Conservation (phyloP, 2,797 vertebrate genomes). For the Xenopus petersii region DNA sequence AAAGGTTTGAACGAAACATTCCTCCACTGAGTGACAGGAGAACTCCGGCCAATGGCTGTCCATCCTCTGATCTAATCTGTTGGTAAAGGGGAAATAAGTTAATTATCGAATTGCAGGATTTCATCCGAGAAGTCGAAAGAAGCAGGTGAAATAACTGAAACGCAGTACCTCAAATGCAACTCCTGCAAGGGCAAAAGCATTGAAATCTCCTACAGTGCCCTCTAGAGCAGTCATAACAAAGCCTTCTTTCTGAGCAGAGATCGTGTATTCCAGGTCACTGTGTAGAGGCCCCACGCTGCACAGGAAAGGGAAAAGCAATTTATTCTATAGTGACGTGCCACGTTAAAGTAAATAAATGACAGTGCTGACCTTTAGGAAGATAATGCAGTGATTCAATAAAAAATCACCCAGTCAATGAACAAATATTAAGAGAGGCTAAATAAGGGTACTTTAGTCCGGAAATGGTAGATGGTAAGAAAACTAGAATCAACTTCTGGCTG, state of each 20-base stretch:
- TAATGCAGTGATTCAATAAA: too few relatives aligned
- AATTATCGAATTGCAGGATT: too few relatives aligned
- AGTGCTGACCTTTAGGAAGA: not conserved
- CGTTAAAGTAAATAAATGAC: not conserved
- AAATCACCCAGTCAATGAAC: too few relatives aligned
- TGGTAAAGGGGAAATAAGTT: not conserved
- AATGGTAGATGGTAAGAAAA: too few relatives aligned
- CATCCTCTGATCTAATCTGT: constrained; percentile 89
- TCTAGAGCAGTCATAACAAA: constrained; percentile 88
- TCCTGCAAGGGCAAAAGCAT: constrained; percentile 93
- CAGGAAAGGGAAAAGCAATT: constrained; percentile 7
- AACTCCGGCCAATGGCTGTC: constrained; percentile 88
- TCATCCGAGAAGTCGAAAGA: too few relatives aligned
- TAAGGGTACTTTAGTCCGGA: too few relatives aligned
- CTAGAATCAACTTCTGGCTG: too few relatives aligned
- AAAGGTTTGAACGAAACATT: constrained; percentile 90
- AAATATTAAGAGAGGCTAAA: too few relatives aligned
- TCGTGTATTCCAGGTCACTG: constrained; percentile 85
- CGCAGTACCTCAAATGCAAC: constrained; percentile 88
- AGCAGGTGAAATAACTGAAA: not conserved
- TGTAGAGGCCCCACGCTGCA: constrained; percentile 91
- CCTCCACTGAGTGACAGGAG: constrained; percentile 94
- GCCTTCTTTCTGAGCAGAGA: constrained; percentile 89
- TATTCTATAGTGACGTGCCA: not conserved
- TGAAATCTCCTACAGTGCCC: constrained; percentile 85